These are phyloP conservation scores for Cyaniris semiargus DNA, from an alignment of 2,888 invertebrate species.

Conservation along the genomic window DNA sequence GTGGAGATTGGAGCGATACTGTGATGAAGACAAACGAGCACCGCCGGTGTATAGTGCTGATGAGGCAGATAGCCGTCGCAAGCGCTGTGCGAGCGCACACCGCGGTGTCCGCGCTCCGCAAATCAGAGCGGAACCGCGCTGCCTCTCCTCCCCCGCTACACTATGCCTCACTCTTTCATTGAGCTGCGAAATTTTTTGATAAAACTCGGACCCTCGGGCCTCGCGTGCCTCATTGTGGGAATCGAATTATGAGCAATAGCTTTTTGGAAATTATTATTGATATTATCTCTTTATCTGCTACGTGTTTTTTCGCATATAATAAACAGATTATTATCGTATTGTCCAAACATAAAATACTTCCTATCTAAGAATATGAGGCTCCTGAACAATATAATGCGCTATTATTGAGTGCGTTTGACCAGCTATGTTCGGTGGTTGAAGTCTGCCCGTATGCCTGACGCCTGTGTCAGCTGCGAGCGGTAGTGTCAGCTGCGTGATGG, in stretches of 20 bases:
- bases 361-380: not conserved
- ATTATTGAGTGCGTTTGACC: too few species aligned
- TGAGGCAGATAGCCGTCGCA: not conserved
- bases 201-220: not conserved
- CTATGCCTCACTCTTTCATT: not conserved
- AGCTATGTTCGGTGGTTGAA: not conserved
- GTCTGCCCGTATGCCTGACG: not conserved
- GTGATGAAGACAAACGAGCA: not conserved
- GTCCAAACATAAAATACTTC: not conserved
- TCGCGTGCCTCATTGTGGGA: not conserved
- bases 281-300: not conserved
- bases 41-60: not conserved
- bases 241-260: not conserved
- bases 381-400: too few species aligned
- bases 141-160: slow-evolving; percentile 17
- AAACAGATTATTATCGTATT: not conserved
- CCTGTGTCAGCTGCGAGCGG: not conserved
- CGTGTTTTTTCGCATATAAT: not conserved
- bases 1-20: not conserved
- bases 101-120: slow-evolving; percentile 32
- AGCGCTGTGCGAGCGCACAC: not conserved
- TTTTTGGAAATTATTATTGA: not conserved
- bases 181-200: not conserved
- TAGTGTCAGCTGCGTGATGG: not conserved
- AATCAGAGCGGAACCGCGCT: slow-evolving; percentile 43